Evolutionary conservation across 2,888 invertebrate genomes (phyloP), one percentile per base, ranked within the genome.

Genomic region (Cosmia pyralina): DNA sequence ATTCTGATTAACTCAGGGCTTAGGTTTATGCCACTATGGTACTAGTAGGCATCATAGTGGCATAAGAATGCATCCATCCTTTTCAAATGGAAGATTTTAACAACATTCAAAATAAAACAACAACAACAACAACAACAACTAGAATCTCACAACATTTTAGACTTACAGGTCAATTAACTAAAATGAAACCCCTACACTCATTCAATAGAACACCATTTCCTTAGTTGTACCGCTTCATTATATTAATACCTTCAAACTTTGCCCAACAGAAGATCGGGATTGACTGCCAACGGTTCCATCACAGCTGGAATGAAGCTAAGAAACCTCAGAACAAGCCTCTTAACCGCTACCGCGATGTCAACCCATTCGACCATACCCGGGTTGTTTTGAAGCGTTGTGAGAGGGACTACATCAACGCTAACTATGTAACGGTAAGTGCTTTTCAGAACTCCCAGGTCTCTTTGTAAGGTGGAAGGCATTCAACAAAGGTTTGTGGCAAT

Each of bases 281-380:
- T 82, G 97, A 97, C 91, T 97, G 98, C 91, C 96, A 97, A 75
- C 96, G 96, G 79, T 97, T 97, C 89, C 95, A 96, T 66, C 97
- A 97, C 89, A 97, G 97, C 75, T 97, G 96, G 87, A 93, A 96
- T 4, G 98, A 98, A 92, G 98, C 98, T 11, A 97, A 97, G 89
- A 98, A 98, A 89, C 97, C 97, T 10, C 97, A 97, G 89, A 98
- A 98, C 92, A 98, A 98, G 92, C 97, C 97, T 76, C 95, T 99
- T 84, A 99, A 99, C 95, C 97, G 99, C 88, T 99, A 99, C 93
- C 96, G 99, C 89, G 99, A 99, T 97, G 99, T 99, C 13, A 98
- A 98, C 93, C 99, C 99, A 1, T 99, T 98, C 93, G 99, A 99
- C 94, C 99, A 99, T 93, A 98, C 98, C 90, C 97, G 99, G 83